These are phyloP conservation scores for Characodon lateralis DNA, from an alignment of 2,797 vertebrate genomes.

Conservation along the genomic window DNA sequence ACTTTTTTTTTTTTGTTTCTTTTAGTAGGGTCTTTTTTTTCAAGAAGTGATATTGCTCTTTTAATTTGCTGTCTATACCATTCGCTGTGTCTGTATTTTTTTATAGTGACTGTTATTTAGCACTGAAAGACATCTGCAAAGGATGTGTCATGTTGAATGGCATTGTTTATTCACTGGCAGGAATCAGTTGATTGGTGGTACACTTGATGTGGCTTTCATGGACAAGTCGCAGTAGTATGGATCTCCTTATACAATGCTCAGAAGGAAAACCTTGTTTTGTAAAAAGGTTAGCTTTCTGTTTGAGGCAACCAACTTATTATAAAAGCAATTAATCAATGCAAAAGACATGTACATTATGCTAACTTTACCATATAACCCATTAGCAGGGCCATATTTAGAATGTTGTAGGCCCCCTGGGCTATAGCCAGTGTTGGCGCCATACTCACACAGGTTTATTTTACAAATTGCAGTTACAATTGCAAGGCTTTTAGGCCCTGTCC, in stretches of 20 bases:
- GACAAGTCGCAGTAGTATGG: not conserved
- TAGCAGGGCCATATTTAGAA: not conserved
- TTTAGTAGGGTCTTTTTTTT: not conserved
- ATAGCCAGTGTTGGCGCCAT: not conserved
- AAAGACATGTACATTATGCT: slow-evolving; percentile 6
- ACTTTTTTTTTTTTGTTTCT: not conserved
- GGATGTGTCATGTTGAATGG: not conserved
- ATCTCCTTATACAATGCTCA: not conserved
- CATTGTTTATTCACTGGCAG: not conserved
- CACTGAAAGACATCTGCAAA: not conserved
- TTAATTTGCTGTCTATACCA: slow-evolving; percentile 7
- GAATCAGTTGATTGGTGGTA: not conserved
- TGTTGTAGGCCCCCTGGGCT: not conserved
- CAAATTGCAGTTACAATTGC: not conserved
- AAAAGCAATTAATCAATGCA: slow-evolving; percentile 3
- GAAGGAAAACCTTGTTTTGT: not conserved
- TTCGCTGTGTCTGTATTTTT: not conserved
- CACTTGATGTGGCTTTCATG: slow-evolving; percentile 8
- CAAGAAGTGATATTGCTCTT: slow-evolving; percentile 1
- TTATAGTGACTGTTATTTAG: not conserved
- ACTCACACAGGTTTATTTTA: not conserved
- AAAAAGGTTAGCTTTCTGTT: not conserved
- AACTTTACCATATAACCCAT: slow-evolving; percentile 1
- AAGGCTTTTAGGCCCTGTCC: no score
- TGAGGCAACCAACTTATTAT: not conserved